Evolutionary conservation across 2,888 invertebrate species (phyloP).

Genomic region (Boloria selene): DNA sequence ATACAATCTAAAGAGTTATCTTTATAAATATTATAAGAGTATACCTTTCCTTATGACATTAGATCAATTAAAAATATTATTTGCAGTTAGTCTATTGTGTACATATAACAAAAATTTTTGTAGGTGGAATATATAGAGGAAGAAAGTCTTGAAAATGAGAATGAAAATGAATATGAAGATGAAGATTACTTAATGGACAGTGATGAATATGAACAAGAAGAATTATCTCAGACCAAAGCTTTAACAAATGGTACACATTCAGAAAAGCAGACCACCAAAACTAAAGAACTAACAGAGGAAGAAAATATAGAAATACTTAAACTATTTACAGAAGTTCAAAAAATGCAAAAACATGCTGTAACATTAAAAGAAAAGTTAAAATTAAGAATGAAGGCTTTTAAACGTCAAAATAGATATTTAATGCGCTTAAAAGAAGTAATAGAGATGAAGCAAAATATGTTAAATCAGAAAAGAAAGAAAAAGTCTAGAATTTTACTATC

Average conservation of each 20-base stretch:
- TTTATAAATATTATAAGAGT: no score
- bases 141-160: conserved; percentile 66
- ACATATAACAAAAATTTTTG: conserved; percentile 29
- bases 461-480: conserved; percentile 70
- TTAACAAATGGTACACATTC: conserved; percentile 36
- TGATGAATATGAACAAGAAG: conserved; percentile 36
- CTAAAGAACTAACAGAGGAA: conserved; percentile 36
- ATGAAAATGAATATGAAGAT: conserved; percentile 61
- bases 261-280: conserved; percentile 17
- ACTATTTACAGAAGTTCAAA: conserved; percentile 71
- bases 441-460: conserved; percentile 65
- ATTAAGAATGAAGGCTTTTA: conserved; percentile 64
- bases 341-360: conserved; percentile 65
- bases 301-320: conserved; percentile 60
- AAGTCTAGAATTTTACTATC: conserved; percentile 70
- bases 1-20: no score
- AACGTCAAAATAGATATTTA: conserved; percentile 63
- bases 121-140: conserved; percentile 79
- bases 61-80: no score
- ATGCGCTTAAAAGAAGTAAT: conserved; percentile 62
- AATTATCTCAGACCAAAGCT: conserved; percentile 26
- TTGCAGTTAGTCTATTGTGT: neutral
- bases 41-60: no score
- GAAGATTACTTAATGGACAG: conserved; percentile 55
- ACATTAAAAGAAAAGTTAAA: conserved; percentile 65